Evolutionary conservation across 1,140 invertebrate genomes (phyloP).

Genomic region (Penaeus indicus): DNA sequence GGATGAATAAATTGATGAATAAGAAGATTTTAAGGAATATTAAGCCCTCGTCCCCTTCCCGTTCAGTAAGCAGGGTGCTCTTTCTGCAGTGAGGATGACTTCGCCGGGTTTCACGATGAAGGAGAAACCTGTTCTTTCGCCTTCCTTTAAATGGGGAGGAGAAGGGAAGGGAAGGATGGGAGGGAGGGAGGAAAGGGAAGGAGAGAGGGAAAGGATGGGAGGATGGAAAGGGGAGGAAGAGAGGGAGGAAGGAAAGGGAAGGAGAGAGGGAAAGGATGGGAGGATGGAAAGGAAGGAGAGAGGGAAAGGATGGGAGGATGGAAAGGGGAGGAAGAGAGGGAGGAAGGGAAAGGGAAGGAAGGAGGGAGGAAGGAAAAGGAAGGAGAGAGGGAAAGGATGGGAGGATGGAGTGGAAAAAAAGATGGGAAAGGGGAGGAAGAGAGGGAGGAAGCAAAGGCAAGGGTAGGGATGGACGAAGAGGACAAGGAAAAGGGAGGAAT

Average conservation of each 20-base stretch:
- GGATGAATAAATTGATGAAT: too few relatives aligned
- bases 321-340: not conserved
- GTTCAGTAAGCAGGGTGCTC: too few relatives aligned
- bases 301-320: not conserved
- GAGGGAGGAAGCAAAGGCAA: too few relatives aligned
- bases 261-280: not conserved
- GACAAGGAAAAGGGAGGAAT: too few relatives aligned
- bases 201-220: not conserved
- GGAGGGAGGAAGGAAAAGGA: not conserved
- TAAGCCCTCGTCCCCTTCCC: too few relatives aligned
- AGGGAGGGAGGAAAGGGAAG: not conserved
- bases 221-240: not conserved
- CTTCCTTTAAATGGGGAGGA: not conserved
- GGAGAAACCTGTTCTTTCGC: not conserved
- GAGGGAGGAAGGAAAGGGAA: not conserved
- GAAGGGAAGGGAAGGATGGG: not conserved
- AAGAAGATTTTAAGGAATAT: too few relatives aligned
- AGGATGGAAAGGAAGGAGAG: not conserved
- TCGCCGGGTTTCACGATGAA: too few relatives aligned
- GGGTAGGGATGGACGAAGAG: not conserved
- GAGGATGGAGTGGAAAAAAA: not conserved
- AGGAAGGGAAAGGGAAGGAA: not conserved
- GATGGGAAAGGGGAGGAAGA: not conserved
- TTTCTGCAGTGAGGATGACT: too few relatives aligned
- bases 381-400: too few relatives aligned